Conservation (phyloP, 2,113 vertebrate genomes). For the Typhlomys cinereus region DNA sequence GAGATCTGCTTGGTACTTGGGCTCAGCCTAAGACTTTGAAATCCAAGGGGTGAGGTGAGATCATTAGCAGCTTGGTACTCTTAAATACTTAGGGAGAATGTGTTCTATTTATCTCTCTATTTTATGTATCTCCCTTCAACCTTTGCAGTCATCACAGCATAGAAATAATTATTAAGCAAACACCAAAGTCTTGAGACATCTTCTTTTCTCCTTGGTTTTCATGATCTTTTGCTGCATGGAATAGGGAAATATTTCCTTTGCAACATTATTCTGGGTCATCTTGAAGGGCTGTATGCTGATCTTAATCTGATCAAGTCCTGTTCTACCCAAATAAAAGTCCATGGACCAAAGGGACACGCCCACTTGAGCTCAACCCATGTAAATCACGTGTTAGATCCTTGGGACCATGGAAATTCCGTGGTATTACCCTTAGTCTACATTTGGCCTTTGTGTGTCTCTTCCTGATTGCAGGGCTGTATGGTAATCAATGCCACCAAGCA, state of each 20-base stretch:
- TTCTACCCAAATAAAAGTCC: not conserved
- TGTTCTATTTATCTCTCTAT: not conserved
- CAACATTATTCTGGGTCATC: not conserved
- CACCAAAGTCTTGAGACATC: not conserved
- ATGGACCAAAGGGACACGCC: not conserved
- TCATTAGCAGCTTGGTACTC: not conserved
- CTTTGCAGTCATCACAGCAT: not conserved
- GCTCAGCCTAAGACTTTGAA: not conserved
- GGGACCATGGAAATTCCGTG: not conserved
- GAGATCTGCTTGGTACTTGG: not conserved
- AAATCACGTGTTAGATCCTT: not conserved
- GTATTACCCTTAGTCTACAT: not conserved
- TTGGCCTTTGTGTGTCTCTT: not conserved
- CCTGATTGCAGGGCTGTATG: not conserved
- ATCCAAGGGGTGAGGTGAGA: not conserved
- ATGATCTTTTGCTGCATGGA: not conserved
- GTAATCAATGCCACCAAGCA: not conserved
- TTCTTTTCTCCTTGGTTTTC: accelerated
- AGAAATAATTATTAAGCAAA: not conserved
- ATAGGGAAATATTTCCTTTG: not conserved
- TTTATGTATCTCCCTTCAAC: not conserved
- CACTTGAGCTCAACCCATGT: not conserved
- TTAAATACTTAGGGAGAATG: not conserved
- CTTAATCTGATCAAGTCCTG: not conserved
- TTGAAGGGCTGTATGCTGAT: not conserved